Evolutionary conservation across 2,113 vertebrate species (phyloP).

Genomic region (Ibidorhyncha struthersii): DNA sequence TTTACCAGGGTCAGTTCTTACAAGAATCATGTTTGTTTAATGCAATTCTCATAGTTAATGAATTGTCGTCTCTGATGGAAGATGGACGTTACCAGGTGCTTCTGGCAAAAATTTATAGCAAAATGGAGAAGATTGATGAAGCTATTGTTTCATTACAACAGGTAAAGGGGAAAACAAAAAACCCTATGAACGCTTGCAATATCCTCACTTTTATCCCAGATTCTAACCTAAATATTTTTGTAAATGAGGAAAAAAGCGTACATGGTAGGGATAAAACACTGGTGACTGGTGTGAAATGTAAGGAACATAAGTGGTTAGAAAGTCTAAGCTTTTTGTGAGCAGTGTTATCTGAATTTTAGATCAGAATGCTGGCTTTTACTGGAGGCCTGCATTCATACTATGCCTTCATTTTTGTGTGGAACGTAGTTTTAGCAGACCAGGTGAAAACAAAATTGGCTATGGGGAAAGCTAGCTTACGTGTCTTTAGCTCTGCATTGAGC

Average conservation of each 20-base stretch:
- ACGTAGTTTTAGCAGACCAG: background rate
- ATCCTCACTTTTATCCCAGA: background rate
- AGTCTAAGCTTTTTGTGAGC: background rate
- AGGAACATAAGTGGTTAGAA: background rate
- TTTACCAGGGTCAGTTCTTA: background rate
- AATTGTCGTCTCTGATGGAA: constrained; percentile 85
- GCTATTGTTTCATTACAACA: constrained; percentile 86
- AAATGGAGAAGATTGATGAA: constrained; percentile 85
- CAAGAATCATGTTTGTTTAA: background rate
- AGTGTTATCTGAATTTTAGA: background rate
- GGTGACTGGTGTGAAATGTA: background rate
- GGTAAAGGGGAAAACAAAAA: constrained; percentile 68
- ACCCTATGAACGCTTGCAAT: background rate
- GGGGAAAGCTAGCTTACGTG: background rate
- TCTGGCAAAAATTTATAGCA: constrained; percentile 91
- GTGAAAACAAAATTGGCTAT: background rate
- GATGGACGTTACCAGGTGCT: constrained; percentile 89
- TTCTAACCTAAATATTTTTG: background rate
- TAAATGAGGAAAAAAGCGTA: background rate
- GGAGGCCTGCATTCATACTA: background rate
- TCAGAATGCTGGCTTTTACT: background rate
- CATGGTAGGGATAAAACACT: background rate
- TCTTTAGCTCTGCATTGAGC: background rate
- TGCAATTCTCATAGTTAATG: constrained; percentile 78
- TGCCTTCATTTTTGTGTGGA: background rate